Percentiles rank a stretch among this genome's conserved stretches.
phyloP scores from a whole-genome alignment of 1,140 invertebrate genomes.

The Magallana angulata region DNA sequence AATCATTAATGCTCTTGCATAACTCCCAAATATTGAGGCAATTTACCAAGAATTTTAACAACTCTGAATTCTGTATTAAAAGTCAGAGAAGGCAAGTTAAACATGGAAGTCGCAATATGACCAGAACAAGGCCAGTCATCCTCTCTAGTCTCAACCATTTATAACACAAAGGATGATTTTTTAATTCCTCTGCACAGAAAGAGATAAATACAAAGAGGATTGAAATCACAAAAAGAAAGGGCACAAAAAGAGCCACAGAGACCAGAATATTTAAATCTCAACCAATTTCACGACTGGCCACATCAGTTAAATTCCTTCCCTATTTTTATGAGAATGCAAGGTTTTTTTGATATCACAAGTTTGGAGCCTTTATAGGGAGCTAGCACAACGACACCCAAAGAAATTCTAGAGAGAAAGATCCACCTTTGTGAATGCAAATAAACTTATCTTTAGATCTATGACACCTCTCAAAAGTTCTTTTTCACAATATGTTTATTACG shows the following conservation, averaged over 20 bases:
- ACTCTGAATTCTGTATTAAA: background rate
- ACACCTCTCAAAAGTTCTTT: background rate
- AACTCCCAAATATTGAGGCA: background rate
- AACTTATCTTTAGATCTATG: background rate
- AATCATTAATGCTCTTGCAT: background rate
- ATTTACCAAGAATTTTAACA: slow-evolving; percentile 22
- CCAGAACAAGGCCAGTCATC: background rate
- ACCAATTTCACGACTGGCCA: background rate
- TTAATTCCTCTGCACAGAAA: background rate
- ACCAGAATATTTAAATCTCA: slow-evolving; percentile 21
- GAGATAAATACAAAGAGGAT: background rate
- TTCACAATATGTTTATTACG: too few relatives aligned
- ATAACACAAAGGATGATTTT: background rate
- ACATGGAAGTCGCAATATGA: background rate
- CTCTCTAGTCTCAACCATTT: background rate
- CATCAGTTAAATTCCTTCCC: background rate
- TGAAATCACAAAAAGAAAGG: background rate
- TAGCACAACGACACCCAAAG: background rate
- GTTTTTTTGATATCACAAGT: background rate
- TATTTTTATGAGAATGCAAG: background rate
- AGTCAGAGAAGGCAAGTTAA: background rate
- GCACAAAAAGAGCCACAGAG: background rate
- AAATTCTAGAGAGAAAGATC: background rate
- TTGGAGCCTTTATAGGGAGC: background rate
- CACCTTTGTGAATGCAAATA: background rate